Percentiles rank a stretch among this genome's conserved stretches.
phyloP scores from a whole-genome alignment of 2,797 vertebrate species.

The Lophotriccus pileatus region DNA sequence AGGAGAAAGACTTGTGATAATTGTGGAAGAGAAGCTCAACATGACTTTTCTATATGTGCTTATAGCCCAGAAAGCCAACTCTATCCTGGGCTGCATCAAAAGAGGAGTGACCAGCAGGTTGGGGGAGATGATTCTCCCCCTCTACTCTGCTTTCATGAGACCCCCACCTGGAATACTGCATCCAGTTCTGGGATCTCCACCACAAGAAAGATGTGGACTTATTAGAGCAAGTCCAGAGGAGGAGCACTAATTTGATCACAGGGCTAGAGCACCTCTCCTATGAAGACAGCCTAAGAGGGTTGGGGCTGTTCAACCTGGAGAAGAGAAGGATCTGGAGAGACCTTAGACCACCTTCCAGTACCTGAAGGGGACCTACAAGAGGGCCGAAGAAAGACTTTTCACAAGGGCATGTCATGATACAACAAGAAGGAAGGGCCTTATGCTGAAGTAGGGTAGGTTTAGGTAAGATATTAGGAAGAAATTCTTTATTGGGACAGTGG shows the following conservation, averaged over 20 bases:
- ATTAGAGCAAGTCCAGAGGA: not conserved
- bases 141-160: not conserved
- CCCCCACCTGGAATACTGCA: fast-evolving
- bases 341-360: not conserved
- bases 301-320: not conserved
- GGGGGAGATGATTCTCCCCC: not conserved
- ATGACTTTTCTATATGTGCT: not conserved
- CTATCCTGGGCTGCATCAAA: not conserved
- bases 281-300: not conserved
- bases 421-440: not conserved
- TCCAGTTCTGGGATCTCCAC: not conserved
- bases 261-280: not conserved
- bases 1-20: not conserved
- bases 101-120: not conserved
- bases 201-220: not conserved
- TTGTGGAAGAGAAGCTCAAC: fast-evolving
- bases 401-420: not conserved
- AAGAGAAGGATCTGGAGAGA: not conserved
- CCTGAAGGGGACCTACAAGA: not conserved
- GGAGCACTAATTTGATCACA: not conserved
- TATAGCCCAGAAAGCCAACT: not conserved
- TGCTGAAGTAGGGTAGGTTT: not conserved
- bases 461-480: not conserved
- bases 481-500: fast-evolving
- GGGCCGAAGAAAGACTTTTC: not conserved